These are phyloP conservation scores for Cheilosia grossa DNA, from an alignment of 2,888 invertebrate genomes.

Conservation along the genomic window DNA sequence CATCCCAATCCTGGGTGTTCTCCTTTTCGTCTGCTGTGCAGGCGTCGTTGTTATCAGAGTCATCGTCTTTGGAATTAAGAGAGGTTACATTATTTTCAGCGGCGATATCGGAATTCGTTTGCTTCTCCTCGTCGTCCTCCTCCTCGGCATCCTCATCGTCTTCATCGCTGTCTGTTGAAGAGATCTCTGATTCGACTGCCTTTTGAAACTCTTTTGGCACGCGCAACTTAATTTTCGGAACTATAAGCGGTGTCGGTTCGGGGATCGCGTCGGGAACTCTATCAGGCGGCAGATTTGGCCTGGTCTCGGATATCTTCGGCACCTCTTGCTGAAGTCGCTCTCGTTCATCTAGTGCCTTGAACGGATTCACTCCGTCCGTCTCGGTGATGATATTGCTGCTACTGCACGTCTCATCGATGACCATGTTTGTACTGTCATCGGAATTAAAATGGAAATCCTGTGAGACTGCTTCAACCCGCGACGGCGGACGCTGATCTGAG, in stretches of 20 bases:
- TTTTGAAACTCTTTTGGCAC: constrained; percentile 86
- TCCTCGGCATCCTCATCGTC: constrained; percentile 71
- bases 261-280: constrained; percentile 61
- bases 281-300: constrained; percentile 55
- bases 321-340: constrained; percentile 70
- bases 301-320: constrained; percentile 35
- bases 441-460: constrained; percentile 61
- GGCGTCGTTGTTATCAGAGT: constrained; percentile 28
- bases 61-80: constrained; percentile 77
- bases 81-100: constrained; percentile 77
- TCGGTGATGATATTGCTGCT: constrained; percentile 62
- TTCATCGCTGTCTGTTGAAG: constrained; percentile 81
- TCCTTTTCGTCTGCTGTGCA: constrained; percentile 51
- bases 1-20: constrained; percentile 51
- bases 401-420: constrained; percentile 77
- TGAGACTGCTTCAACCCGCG: background rate
- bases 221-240: constrained; percentile 88
- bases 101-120: constrained; percentile 73
- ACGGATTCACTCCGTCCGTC: constrained; percentile 66
- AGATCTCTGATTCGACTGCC: constrained; percentile 81
- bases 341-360: constrained; percentile 74
- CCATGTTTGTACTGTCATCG: constrained; percentile 78
- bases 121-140: constrained; percentile 3
- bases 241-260: constrained; percentile 80
- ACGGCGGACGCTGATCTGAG: constrained; percentile 7